These are phyloP conservation scores for Hephaestus fuliginosus DNA, from an alignment of 2,797 vertebrate genomes.

Conservation along the genomic window DNA sequence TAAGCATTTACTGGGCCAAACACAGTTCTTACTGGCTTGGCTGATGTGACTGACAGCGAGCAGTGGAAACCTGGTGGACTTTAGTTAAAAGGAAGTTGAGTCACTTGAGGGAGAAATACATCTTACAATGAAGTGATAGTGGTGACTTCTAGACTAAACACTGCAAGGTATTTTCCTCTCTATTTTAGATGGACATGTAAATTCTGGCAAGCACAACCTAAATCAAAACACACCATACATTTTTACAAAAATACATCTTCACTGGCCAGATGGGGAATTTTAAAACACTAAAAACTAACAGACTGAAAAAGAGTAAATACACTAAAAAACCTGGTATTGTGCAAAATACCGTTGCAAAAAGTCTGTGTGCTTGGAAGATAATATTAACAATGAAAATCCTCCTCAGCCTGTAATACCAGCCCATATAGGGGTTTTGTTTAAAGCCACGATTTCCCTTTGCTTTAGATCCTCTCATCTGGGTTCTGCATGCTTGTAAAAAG, in stretches of 20 bases:
- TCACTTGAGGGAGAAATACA: slow-evolving; percentile 43
- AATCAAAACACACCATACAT: slow-evolving; percentile 74
- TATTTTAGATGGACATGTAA: slow-evolving; percentile 49
- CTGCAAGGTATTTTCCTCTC: slow-evolving; percentile 57
- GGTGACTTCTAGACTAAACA: slow-evolving; percentile 78
- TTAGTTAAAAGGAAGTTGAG: slow-evolving; percentile 16
- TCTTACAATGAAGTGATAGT: slow-evolving; percentile 60
- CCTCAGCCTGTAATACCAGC: slow-evolving; percentile 52
- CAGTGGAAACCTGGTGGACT: slow-evolving; percentile 29
- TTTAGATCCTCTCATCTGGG: slow-evolving; percentile 62
- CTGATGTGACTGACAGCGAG: slow-evolving; percentile 26
- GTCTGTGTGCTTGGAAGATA: slow-evolving; percentile 43
- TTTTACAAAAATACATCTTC: slow-evolving; percentile 57
- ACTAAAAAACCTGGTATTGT: slow-evolving; percentile 51
- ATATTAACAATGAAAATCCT: slow-evolving; percentile 63
- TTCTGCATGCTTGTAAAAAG: slow-evolving; percentile 68
- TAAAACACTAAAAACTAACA: slow-evolving; percentile 42
- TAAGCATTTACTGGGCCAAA: slow-evolving; percentile 14
- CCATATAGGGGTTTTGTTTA: slow-evolving; percentile 68
- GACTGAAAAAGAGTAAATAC: slow-evolving; percentile 53
- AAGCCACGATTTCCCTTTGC: slow-evolving; percentile 53
- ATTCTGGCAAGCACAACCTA: slow-evolving; percentile 60
- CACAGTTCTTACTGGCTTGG: slow-evolving; percentile 12
- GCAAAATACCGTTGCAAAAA: slow-evolving; percentile 33
- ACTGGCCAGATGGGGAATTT: slow-evolving; percentile 38